Evolutionary conservation across 2,797 vertebrate genomes (phyloP).

Genomic region (Poecilia velifera): DNA sequence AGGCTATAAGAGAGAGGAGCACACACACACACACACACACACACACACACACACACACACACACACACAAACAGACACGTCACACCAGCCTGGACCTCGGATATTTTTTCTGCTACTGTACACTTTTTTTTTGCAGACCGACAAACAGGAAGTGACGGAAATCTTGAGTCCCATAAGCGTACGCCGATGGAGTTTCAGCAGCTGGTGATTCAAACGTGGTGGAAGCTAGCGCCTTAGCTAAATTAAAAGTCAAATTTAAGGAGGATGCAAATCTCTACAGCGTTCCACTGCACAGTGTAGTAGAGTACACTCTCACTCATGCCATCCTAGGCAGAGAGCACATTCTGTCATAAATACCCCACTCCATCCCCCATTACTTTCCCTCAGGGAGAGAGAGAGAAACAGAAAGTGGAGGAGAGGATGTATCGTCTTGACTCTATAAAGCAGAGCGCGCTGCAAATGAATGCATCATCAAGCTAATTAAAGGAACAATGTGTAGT

Average conservation of each 20-base stretch:
- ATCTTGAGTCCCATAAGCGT: not conserved
- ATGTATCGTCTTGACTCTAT: conserved; percentile 63
- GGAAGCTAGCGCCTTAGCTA: not conserved
- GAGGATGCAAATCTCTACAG: conserved; percentile 6
- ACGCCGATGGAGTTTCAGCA: not conserved
- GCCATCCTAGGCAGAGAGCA: conserved; percentile 71
- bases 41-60: too few species aligned
- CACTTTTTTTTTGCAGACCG: conserved; percentile 4
- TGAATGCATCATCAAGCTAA: conserved; percentile 68
- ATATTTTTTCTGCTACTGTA: conserved; percentile 6
- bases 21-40: not conserved
- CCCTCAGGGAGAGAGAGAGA: conserved; percentile 58
- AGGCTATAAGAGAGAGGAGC: conserved; percentile 44
- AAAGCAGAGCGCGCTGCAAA: conserved; percentile 65
- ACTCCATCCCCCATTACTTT: conserved; percentile 72
- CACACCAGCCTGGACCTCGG: conserved; percentile 6
- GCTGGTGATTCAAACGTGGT: not conserved
- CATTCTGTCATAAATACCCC: conserved; percentile 69
- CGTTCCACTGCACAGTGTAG: conserved; percentile 55
- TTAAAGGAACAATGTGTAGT: conserved; percentile 67
- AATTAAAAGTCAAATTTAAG: not conserved
- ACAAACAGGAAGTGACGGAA: not conserved
- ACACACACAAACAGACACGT: not conserved
- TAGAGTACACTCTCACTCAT: conserved; percentile 48
- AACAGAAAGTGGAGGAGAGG: conserved; percentile 22